phyloP scores from a whole-genome alignment of 2,888 invertebrate species.

The Tolmerus cingulatus region DNA sequence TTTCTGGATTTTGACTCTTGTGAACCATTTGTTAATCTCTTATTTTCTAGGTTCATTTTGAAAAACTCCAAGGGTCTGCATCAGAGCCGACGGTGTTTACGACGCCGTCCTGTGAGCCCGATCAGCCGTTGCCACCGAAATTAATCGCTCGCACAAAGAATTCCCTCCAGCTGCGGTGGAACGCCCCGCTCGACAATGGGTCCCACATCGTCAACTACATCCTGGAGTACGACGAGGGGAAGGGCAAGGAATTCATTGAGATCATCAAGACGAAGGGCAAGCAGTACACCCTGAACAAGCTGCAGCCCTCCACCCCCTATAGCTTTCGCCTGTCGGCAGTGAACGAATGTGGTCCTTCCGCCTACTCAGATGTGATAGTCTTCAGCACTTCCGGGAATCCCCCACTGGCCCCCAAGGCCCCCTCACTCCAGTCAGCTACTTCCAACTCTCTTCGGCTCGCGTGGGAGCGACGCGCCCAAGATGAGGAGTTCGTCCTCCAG shows the following conservation, averaged over 20 bases:
- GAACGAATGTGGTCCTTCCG: conserved; percentile 80
- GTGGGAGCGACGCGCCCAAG: conserved; percentile 79
- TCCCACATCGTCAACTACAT: conserved; percentile 78
- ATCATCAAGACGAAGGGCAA: conserved; percentile 76
- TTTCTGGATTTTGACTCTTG: neutral
- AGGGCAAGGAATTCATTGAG: conserved; percentile 73
- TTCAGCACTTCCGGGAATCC: conserved; percentile 82
- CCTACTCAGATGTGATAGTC: conserved; percentile 73
- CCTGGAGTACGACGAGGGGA: conserved; percentile 80
- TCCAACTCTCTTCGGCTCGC: conserved; percentile 72
- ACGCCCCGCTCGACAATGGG: conserved; percentile 80
- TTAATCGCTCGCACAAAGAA: conserved; percentile 75
- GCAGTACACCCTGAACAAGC: conserved; percentile 77
- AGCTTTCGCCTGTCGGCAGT: conserved; percentile 84
- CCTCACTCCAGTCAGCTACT: conserved; percentile 71
- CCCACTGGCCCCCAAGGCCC: conserved; percentile 81
- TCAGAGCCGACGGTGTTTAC: conserved; percentile 82
- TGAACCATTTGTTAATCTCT: neutral
- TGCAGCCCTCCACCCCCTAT: conserved; percentile 82
- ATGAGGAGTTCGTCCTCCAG: conserved; percentile 84
- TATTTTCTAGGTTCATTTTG: conserved; percentile 64
- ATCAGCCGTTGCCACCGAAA: conserved; percentile 78
- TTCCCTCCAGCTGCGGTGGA: conserved; percentile 75
- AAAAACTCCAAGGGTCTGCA: conserved; percentile 76
- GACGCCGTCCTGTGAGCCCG: conserved; percentile 84